Evolutionary conservation across 1,140 invertebrate genomes (phyloP), one percentile per base, ranked within the genome.

Genomic region (Spodoptera frugiperda): DNA sequence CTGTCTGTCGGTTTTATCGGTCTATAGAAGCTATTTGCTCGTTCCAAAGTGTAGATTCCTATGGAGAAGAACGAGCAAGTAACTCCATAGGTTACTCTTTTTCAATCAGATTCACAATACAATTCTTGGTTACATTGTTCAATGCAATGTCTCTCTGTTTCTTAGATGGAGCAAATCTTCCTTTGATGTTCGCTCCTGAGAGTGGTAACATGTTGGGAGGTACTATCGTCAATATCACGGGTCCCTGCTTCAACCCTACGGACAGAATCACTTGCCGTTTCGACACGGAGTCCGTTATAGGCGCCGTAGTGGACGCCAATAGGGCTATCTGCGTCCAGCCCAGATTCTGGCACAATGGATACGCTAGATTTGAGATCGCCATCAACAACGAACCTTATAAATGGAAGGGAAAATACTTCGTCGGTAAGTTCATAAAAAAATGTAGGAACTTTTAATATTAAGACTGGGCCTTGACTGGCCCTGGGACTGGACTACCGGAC

Each of bases 181-280:
- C 96, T 0, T 90, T 99, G 30, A 96, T 97, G 65, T 98, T 99
- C 87, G 98, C 98, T 0, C 98, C 98, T 0, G 97, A 99, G 91
- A 98, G 97, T 88, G 98, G 98, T 15, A 98, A 98, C 89, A 99
- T 99, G 98, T 93, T 99, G 57, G 98, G 98, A 3, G 98, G 98
- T 10, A 98, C 98, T 0, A 96, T 99, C 55, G 98, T 99, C 4
- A 99, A 99, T 87, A 98, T 99, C 30, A 99, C 98, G 0, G 98
- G 98, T 0, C 98, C 98, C 10, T 99, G 98, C 90, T 95, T 95
- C 80, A 94, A 95, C 61, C 95, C 95, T 0, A 95, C 95, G 15
- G 95, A 96, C 77, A 96, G 97, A 80, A 96, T 99, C 14, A 96
- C 95, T 48, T 98, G 98, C 48, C 55, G 78, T 77, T 98, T 98